phyloP scores from a whole-genome alignment of 2,888 invertebrate species.

The Sturmia bella region DNA sequence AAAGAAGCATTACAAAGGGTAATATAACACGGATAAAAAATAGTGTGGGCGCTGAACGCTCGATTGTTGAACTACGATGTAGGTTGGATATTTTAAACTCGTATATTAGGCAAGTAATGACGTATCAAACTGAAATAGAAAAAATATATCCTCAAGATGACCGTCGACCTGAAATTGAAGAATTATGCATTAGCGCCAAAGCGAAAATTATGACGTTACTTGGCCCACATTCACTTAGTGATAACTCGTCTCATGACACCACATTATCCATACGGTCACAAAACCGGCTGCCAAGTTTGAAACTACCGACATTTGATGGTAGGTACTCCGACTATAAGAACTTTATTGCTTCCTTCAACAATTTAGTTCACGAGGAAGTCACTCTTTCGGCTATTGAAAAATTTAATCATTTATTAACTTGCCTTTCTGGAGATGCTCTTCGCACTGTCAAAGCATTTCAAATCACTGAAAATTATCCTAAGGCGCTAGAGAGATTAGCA shows the following conservation, averaged over 20 bases:
- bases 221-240: not conserved
- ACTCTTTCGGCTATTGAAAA: slow-evolving; percentile 30
- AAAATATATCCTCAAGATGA: no score
- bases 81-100: no score
- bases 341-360: slow-evolving; percentile 2
- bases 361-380: not conserved
- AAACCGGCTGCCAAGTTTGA: slow-evolving; percentile 1
- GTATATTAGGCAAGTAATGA: no score
- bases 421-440: slow-evolving; percentile 31
- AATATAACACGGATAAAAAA: no score
- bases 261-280: not conserved
- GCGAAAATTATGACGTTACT: not conserved
- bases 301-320: not conserved
- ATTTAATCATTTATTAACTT: slow-evolving; percentile 37
- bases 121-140: no score
- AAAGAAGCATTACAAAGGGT: no score
- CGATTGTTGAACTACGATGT: no score
- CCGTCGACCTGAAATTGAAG: slow-evolving; percentile 8
- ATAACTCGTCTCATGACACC: not conserved
- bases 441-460: slow-evolving; percentile 35
- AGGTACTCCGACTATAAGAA: not conserved
- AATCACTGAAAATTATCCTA: slow-evolving; percentile 51
- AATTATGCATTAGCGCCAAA: slow-evolving; percentile 1
- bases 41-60: not conserved
- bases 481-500: slow-evolving; percentile 17